Base-by-base conservation (phyloP, 1,140 invertebrate genomes). In the Calliopsis andreniformis region DNA sequence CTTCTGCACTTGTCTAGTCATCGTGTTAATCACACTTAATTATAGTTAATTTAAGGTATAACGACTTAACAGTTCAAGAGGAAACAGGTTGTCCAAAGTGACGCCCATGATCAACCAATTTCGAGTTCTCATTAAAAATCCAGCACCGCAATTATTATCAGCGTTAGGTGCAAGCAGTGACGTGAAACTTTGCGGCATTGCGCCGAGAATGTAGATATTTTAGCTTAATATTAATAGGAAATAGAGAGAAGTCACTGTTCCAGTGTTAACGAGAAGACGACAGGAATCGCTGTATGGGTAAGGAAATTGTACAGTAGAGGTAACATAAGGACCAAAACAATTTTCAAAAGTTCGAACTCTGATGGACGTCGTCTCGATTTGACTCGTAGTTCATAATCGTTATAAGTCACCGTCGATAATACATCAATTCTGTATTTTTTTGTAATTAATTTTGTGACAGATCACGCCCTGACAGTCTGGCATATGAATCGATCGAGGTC, bases 311-410 rank as follows among this genome's bases (percentile, higher is more conserved):
- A 75, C 43, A 59, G 63, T 76, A 68, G 72, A 58, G 6, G 32
- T 35, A 76, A 76, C 66, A 45, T 69, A 69, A 69, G 73, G 73
- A 76, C 73, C 73, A 76, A 76, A 69, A n/a, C n/a, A 47, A 69
- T 39, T 64, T 76, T 76, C 23, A 18, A 43, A 69, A 45, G 58
- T 30, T 39, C 45, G 42, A 45, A 35, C 16, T 32, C 51, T 35
- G 32, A 32, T 47, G n/a, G 3, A n/a, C 42, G 35, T 63, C 45
- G 42, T 67, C 35, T 47, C 30, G 49, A 32, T 42, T 43, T 55
- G 53, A 49, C 18, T 30, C 43, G 55, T 76, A 76, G 45, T 43
- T 32, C n/a, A 23, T 58, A 68, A 49, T 28, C 30, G 28, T 32
- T 35, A 28, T 72, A 39, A 18, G 20, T 23, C 14, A 32, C 30